Evolutionary conservation across 2,113 vertebrate genomes (phyloP).

Genomic region (Pedionomus torquatus): DNA sequence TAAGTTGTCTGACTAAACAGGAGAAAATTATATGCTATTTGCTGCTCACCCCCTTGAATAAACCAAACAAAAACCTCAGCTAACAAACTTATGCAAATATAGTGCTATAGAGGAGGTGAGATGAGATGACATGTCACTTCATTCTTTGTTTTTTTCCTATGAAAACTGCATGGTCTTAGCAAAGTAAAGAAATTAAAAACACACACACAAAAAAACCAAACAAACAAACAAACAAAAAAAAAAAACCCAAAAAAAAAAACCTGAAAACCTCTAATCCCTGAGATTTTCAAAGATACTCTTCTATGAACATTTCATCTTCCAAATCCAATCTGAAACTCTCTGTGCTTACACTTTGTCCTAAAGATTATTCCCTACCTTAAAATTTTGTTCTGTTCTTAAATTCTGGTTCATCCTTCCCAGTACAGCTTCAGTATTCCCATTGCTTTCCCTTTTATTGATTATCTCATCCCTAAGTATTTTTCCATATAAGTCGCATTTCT

Average conservation of each 20-base stretch:
- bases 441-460: neutral
- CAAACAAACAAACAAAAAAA: too few relatives aligned
- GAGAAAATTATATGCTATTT: constrained; percentile 14
- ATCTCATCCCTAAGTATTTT: neutral
- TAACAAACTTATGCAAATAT: neutral
- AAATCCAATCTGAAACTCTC: neutral
- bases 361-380: neutral
- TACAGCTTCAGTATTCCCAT: neutral
- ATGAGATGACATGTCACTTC: neutral
- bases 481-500: neutral
- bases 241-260: neutral
- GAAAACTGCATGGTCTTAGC: neutral
- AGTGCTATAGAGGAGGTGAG: neutral
- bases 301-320: neutral
- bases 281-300: neutral
- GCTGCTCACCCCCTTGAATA: neutral
- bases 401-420: neutral
- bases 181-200: neutral
- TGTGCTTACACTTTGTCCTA: neutral
- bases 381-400: neutral
- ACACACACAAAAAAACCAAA: neutral
- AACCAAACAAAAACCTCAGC: neutral
- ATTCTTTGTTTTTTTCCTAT: neutral
- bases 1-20: neutral
- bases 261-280: neutral